phyloP scores from a whole-genome alignment of 2,888 invertebrate genomes.

The Petrolisthes manimaculis region DNA sequence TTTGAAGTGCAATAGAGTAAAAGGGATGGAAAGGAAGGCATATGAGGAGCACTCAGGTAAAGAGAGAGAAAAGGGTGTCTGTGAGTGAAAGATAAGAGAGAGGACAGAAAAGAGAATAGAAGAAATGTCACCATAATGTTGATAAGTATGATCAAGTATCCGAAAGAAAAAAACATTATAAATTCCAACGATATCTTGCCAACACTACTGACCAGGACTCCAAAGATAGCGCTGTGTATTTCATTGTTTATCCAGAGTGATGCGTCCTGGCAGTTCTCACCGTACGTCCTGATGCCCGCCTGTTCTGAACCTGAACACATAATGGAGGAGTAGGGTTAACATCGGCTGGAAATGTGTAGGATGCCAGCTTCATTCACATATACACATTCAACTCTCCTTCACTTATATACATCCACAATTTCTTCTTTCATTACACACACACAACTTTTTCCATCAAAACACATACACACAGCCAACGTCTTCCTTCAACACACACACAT shows the following conservation, averaged over 20 bases:
- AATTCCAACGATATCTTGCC: not conserved
- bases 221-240: slow-evolving; percentile 33
- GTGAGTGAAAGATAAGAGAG: not conserved
- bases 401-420: not conserved
- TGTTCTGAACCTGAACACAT: slow-evolving; percentile 46
- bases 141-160: not conserved
- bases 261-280: slow-evolving; percentile 29
- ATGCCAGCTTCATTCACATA: not conserved
- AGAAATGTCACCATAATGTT: not conserved
- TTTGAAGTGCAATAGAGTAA: too few relatives aligned
- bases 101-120: not conserved
- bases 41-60: not conserved
- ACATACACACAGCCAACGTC: too few relatives aligned
- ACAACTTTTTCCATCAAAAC: too few relatives aligned
- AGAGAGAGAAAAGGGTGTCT: not conserved
- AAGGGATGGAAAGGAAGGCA: not conserved
- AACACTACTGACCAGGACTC: slow-evolving; percentile 26
- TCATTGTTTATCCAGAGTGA: slow-evolving; percentile 56
- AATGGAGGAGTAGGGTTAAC: not conserved
- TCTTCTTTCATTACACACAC: too few relatives aligned
- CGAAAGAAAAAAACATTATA: not conserved
- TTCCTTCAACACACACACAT: too few relatives aligned
- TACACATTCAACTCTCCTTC: slow-evolving; percentile 7
- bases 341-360: not conserved
- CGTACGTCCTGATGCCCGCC: slow-evolving; percentile 51